Evolutionary conservation across 2,888 invertebrate genomes (phyloP).

Genomic region (Apotomis capreana): DNA sequence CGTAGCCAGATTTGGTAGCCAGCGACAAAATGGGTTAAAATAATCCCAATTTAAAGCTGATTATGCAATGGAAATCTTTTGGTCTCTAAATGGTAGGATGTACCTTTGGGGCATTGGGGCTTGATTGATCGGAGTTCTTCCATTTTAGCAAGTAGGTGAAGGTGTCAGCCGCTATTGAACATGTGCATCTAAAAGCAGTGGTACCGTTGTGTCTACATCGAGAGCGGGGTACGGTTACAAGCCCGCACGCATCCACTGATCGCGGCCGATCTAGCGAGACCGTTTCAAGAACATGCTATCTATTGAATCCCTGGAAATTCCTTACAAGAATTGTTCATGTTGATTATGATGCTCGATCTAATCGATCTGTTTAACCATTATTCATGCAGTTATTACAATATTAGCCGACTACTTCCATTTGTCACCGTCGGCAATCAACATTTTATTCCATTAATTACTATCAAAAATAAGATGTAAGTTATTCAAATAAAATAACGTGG

Average conservation of each 20-base stretch:
- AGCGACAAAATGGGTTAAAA: too few species aligned
- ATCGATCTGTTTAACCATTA: too few species aligned
- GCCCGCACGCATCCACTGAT: slow-evolving; percentile 53
- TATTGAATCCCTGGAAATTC: slow-evolving; percentile 30
- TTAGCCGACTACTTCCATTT: background rate
- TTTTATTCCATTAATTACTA: too few species aligned
- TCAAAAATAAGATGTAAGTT: too few species aligned
- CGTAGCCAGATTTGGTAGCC: too few species aligned
- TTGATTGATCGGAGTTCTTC: slow-evolving; percentile 16
- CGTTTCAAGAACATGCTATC: slow-evolving; percentile 56
- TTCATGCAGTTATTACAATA: too few species aligned
- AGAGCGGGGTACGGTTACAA: slow-evolving; percentile 66
- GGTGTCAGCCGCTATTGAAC: slow-evolving; percentile 54
- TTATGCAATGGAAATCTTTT: too few species aligned
- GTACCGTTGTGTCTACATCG: slow-evolving; percentile 75
- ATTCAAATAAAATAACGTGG: background rate
- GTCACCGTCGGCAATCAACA: too few species aligned
- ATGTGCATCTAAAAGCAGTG: slow-evolving; percentile 62
- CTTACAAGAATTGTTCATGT: slow-evolving; percentile 21
- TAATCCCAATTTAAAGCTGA: too few species aligned
- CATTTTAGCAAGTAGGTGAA: slow-evolving; percentile 49
- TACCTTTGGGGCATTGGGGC: slow-evolving; percentile 3
- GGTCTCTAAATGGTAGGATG: too few species aligned
- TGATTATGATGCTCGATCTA: background rate
- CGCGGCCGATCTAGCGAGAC: slow-evolving; percentile 44